These are phyloP conservation scores for Anseranas semipalmata DNA, from an alignment of 2,113 vertebrate species.

Conservation along the genomic window DNA sequence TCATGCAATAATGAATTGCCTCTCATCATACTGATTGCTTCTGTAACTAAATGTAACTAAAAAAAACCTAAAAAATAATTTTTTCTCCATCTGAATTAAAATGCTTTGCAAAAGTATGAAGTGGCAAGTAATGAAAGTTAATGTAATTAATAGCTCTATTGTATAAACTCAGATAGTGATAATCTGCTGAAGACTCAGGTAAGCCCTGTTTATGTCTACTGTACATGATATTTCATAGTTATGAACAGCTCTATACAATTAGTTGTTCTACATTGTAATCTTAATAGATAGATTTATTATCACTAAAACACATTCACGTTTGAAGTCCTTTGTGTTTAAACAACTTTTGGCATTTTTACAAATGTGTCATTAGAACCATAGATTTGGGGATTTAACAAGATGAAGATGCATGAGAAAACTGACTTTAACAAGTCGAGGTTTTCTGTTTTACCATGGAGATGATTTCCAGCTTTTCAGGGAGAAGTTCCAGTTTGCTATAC, in stretches of 20 bases:
- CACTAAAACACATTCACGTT: neutral
- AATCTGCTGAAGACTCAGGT: neutral
- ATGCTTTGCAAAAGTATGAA: neutral
- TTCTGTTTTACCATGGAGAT: neutral
- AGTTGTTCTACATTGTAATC: neutral
- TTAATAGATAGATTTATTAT: constrained; percentile 1
- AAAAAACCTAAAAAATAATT: too few relatives aligned
- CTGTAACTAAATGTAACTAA: neutral
- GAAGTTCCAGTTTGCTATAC: neutral
- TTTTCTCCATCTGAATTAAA: neutral
- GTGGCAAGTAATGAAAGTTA: neutral
- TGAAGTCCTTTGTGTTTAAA: neutral
- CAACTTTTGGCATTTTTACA: neutral
- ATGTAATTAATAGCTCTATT: neutral
- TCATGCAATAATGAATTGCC: neutral
- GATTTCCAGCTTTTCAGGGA: neutral
- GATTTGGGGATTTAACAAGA: neutral
- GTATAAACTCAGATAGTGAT: neutral
- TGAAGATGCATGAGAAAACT: neutral
- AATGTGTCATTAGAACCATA: neutral
- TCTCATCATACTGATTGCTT: neutral
- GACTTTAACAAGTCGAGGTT: neutral
- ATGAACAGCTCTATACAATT: neutral
- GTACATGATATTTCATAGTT: neutral
- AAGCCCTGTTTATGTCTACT: neutral